Base-by-base conservation (phyloP, 2,113 vertebrate genomes). In the Caranx ignobilis region DNA sequence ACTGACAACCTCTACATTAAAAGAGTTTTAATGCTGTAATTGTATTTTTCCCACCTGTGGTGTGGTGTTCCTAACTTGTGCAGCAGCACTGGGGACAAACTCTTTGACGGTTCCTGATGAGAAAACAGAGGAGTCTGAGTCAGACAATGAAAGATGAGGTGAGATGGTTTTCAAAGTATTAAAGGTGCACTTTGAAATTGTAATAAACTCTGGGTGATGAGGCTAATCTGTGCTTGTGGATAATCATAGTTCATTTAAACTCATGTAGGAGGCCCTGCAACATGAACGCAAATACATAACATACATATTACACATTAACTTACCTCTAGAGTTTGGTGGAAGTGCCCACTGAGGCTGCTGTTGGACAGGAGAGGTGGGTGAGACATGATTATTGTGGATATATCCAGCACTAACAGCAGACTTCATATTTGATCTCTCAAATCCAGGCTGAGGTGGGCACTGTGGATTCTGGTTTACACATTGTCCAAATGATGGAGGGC, bases 271-370 rank as follows among this genome's bases (percentile, higher is more conserved):
- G 35, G 67, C 4, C 39, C 12, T 50, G 48, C 34, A 39, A 6
- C 37, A 50, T 32, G 26, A 2, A 32, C 57, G 7, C 21, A 11
- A 65, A 39, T 26, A 35, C 8, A 4, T 18, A n/a, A n/a, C n/a
- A 11, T 2, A 35, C 7, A 32, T 8, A 19, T 3, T 6, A 0
- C 19, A 0, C 15, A 52, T 32, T 11, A 32, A 71, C 79, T 7
- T 21, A 93, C 93, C 91, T 71, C n/a, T 70, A 2, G 56, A 75
- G 5, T 79, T 43, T 4, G 79, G 41, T 16, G 84, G 35, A 31
- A 60, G n/a, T 0, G 64, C 59, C 87, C 87, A 87, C 26, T 79
- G 85, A 71, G 87, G 71, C 63, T 90, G 91, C 37, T 87, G 86
- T 9, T 87, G 61, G 73, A 73, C 6, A 7, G 83, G 77, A 34